Base-by-base conservation (phyloP, 2,888 invertebrate genomes). In the Amphipoea lucens region DNA sequence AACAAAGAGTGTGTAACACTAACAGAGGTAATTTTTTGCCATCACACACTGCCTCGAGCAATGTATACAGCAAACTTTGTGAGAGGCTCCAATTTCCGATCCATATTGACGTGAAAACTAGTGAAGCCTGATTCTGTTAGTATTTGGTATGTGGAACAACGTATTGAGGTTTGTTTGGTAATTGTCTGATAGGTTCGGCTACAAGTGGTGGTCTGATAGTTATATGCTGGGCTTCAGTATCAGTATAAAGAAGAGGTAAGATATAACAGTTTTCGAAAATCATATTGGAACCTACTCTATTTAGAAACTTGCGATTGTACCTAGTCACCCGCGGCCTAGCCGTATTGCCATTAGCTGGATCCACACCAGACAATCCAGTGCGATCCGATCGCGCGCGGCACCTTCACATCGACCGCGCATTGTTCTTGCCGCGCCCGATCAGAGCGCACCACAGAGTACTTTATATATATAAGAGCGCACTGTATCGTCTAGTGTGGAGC, bases 41-140 rank as follows among this genome's bases (percentile, higher is more conserved):
- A 69, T 84, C 51, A 45, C 65, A 40, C 67, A 20, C 71, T 63
- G 48, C 40, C 29, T 7, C 29, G 11, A 57, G 62, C 72, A 73
- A 75, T 70, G 48, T 84, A 45, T 11, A 11, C 54, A 20, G 62
- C 48, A 83, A 83, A 83, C 73, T 75, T 79, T 17, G 57, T 57
- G n/a, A 62, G 29, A 60, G 60, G 45, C 12, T 51, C 42, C 73
- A 79, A 72, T 83, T 69, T 76, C 60, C 45, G n/a, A n/a, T 14
- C 7, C n/a, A 65, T 74, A 73, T 77, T 67, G 65, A 29, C 54
- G 29, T 66, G 17, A 45, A 45, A 76, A 51, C n/a, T 54, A 51
- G 9, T 68, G 70, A 57, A 71, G 36, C 6, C 4, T 29, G 45
- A 48, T 69, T 23, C 20, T 48, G 79, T 65, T 65, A 65, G 17